Conservation (phyloP, 2,888 invertebrate genomes). For the Aleiodes leptofemur region DNA sequence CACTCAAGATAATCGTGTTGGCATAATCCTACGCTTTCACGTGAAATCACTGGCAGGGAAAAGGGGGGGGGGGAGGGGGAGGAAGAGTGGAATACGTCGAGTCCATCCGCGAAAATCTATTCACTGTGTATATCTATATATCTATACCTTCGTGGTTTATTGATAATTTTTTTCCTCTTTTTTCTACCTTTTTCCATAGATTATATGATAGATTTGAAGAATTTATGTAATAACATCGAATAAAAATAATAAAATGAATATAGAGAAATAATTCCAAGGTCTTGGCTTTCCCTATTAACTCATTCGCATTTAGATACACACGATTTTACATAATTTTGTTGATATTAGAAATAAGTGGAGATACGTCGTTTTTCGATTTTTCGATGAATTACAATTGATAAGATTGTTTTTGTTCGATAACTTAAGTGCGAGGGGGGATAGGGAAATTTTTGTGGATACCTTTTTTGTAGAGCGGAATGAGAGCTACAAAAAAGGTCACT, state of each 20-base stretch:
- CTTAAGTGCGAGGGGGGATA: too few relatives aligned
- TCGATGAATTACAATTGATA: not conserved
- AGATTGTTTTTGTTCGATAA: too few relatives aligned
- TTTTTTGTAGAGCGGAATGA: too few relatives aligned
- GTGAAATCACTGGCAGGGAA: slow-evolving; percentile 35
- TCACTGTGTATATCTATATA: too few relatives aligned
- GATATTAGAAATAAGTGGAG: slow-evolving; percentile 12
- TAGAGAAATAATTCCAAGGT: not conserved
- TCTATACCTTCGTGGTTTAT: too few relatives aligned
- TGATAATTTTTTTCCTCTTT: too few relatives aligned
- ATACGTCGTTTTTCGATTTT: slow-evolving; percentile 11
- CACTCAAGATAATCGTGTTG: slow-evolving; percentile 53
- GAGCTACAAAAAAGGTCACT: too few relatives aligned
- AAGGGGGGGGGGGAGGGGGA: not conserved
- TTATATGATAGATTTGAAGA: too few relatives aligned
- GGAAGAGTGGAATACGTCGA: not conserved
- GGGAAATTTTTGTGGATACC: too few relatives aligned
- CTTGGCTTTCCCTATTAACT: slow-evolving; percentile 1
- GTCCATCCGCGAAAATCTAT: slow-evolving; percentile 1
- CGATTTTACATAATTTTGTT: slow-evolving; percentile 13
- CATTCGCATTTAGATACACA: not conserved
- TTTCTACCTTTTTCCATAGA: not conserved
- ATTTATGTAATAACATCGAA: not conserved
- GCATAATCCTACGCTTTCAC: slow-evolving; percentile 55
- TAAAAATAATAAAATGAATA: slow-evolving; percentile 1